Evolutionary conservation across 2,113 vertebrate genomes (phyloP), one percentile per base, ranked within the genome.

Genomic region (Psittacula cyanocephala): DNA sequence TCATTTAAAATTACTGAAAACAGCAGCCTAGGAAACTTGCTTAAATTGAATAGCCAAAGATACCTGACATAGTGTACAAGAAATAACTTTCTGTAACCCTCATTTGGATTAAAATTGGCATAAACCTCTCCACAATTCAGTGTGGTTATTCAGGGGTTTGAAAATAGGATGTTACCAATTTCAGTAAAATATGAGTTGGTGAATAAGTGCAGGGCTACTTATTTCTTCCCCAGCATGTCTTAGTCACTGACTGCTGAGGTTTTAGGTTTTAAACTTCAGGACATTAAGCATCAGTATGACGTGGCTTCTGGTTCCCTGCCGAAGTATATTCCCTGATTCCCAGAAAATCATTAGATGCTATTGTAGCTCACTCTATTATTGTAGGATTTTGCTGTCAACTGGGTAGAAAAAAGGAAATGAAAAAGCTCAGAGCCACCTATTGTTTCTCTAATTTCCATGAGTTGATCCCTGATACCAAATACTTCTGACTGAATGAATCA

Each of bases 261-360:
- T 81, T 84, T 2, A 22, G 31, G 13, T 79, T 95, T 94, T 71
- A 81, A 91, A 74, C 69, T 57, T 69, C 6, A 69, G 46, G 47
- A 62, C 24, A 55, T 50, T 75, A 93, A 88, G n/a, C 47, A 86
- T 72, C 59, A 63, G 41, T 46, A n/a, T 59, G 75, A 76, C 44
- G 28, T 11, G 24, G 28, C 63, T 93, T 81, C 85, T 89, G 75
- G 28, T 68, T 91, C 81, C 85, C 81, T 76, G 77, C 44, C 1
- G 52, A 76, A 93, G 52, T 41, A 9, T 29, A 79, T 84, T 87
- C 89, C 57, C 52, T 84, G 70, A 79, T 85, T 89, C 75, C 43
- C 68, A 96, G 55, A 94, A 88, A 95, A 93, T 70, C 76, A 64
- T 74, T 86, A 88, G 85, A 64, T 81, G 33, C 35, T 80, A 74